Base-by-base conservation (phyloP, 1,140 invertebrate species). In the Hycleus phaleratus region DNA sequence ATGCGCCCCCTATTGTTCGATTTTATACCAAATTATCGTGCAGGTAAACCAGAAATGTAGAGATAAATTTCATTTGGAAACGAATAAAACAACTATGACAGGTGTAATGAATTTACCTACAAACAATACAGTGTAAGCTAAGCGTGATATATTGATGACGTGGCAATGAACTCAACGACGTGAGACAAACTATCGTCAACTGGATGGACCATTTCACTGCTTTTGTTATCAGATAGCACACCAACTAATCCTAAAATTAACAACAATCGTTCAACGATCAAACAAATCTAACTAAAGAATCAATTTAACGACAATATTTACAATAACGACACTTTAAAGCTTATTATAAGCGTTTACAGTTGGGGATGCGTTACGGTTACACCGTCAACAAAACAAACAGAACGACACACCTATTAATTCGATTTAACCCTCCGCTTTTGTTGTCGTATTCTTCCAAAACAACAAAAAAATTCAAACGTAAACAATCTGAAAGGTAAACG, bases 121-220 rank as follows among this genome's bases (percentile, higher is more conserved):
- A 51, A 26, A 51, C 49, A 51, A 51, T 40, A 25, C 26, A 39
- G 10, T 40, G 18, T 7, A 7, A 11, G 47, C n/a, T 25, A 32
- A 32, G 32, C 42, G 38, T 40, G 39, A 54, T 59, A 49, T 59
- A 59, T 59, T 42, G 51, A 26, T 59, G 57, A 59, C 50, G 57
- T 59, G 49, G 53, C 40, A 59, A 59, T 52, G 45, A 53, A 59
- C 49, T 9, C 60, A 62, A 25, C 47, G 51, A 52, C 51, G 56
- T 62, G 57, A 59, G 60, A 59, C 57, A 49, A 56, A 53, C 60
- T 44, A 59, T 59, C 60, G 57, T 18, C 52, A 53, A 57, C 59
- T 56, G 56, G 48, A 55, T 48, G 45, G 52, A 56, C 51, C 59
- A 61, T 61, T 49, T 49, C 49, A 43, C 49, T 46, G 32, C 32